phyloP scores from a whole-genome alignment of 2,888 invertebrate genomes.

The Yponomeuta evonymella region DNA sequence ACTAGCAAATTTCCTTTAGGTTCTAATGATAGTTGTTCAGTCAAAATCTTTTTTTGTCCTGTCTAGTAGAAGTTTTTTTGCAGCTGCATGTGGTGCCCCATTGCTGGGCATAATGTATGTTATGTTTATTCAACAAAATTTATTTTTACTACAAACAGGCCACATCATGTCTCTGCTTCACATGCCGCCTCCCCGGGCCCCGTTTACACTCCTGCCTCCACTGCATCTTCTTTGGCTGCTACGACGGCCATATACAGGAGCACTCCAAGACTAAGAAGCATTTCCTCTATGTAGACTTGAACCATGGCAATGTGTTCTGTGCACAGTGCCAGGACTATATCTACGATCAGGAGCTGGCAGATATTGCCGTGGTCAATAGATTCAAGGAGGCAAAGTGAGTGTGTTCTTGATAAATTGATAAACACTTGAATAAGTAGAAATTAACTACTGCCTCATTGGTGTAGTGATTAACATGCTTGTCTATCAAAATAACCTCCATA shows the following conservation, averaged over 20 bases:
- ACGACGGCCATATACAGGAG: conserved; percentile 88
- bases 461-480: background rate
- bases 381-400: conserved; percentile 75
- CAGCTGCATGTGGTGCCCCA: no score
- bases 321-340: conserved; percentile 94
- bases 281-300: conserved; percentile 89
- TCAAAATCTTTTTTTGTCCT: no score
- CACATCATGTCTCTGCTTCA: conserved; percentile 86
- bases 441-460: background rate
- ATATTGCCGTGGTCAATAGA: conserved; percentile 71
- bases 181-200: conserved; percentile 86
- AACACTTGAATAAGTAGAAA: background rate
- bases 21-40: no score
- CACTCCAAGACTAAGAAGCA: conserved; percentile 90
- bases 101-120: no score
- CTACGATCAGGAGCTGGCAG: conserved; percentile 84
- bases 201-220: conserved; percentile 90
- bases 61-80: no score
- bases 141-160: conserved; percentile 68
- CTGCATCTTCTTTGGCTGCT: conserved; percentile 96
- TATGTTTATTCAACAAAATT: conserved; percentile 28
- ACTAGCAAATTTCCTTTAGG: no score
- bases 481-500: no score
- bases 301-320: conserved; percentile 93
- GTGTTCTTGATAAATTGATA: background rate